These are phyloP conservation scores for Rhabdomys dilectus DNA, from an alignment of 2,113 vertebrate species.

Conservation along the genomic window DNA sequence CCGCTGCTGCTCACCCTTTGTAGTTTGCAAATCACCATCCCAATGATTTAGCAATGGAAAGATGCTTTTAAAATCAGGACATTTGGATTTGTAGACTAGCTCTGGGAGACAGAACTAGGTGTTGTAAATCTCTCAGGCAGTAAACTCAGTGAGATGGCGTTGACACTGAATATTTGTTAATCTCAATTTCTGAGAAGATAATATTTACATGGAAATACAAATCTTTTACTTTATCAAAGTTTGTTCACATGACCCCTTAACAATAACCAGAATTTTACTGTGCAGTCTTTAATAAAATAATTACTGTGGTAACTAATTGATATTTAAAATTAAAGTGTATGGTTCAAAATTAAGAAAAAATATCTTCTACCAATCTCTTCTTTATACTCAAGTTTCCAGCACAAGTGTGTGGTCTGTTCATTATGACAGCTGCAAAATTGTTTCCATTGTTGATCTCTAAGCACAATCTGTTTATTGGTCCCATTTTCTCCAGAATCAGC, in stretches of 20 bases:
- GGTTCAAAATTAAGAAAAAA: slow-evolving; percentile 57
- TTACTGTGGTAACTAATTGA: slow-evolving; percentile 34
- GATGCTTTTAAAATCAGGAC: slow-evolving; percentile 43
- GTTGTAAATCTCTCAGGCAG: slow-evolving; percentile 29
- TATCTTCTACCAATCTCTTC: slow-evolving; percentile 32
- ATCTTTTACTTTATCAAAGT: slow-evolving; percentile 39
- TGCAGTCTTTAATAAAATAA: slow-evolving; percentile 49
- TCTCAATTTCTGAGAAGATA: slow-evolving; percentile 59
- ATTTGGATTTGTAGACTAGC: slow-evolving; percentile 42
- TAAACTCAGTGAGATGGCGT: slow-evolving; percentile 23
- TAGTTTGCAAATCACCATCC: slow-evolving; percentile 17
- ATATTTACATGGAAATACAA: slow-evolving; percentile 49
- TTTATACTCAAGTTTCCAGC: background rate
- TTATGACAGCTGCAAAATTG: background rate
- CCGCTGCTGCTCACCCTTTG: background rate
- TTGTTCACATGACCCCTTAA: background rate
- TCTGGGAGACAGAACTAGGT: slow-evolving; percentile 33
- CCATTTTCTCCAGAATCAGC: slow-evolving; percentile 3
- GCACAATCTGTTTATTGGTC: background rate
- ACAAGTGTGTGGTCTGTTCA: background rate
- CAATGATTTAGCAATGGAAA: slow-evolving; percentile 38
- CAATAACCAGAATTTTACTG: background rate
- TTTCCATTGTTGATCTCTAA: background rate
- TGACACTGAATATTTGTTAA: slow-evolving; percentile 1
- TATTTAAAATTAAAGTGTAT: slow-evolving; percentile 60